A percentile compares a stretch with the other conserved stretches of the same genome.
Evolutionary conservation across 2,888 invertebrate genomes (phyloP).

Genomic region (Meandrusa payeni): DNA sequence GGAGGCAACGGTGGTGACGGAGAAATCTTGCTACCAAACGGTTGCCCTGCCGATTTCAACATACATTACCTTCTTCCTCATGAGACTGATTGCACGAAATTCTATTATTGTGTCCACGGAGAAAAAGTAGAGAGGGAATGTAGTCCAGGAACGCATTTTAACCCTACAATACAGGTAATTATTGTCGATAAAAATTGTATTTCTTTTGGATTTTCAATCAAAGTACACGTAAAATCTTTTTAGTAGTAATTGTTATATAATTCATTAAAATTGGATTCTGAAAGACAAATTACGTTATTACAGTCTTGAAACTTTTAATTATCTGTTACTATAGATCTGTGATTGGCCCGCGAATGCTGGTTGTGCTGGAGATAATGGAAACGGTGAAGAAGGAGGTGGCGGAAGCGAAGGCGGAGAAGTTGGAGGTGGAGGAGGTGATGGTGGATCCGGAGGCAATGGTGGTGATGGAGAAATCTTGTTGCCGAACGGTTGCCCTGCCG

Average conservation of each 20-base stretch:
- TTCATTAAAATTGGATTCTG: too few species aligned
- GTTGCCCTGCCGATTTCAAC: conserved; percentile 38
- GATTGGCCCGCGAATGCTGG: conserved; percentile 17
- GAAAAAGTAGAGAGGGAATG: conserved; percentile 32
- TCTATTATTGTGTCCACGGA: conserved; percentile 45
- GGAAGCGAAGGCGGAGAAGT: too few species aligned
- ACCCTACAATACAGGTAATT: conserved; percentile 21
- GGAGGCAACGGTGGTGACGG: background rate
- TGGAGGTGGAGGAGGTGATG: too few species aligned
- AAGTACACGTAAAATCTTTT: too few species aligned
- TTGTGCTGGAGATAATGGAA: too few species aligned
- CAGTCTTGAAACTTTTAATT: too few species aligned
- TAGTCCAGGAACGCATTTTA: conserved; percentile 26
- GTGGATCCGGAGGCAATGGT: background rate
- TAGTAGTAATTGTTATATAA: too few species aligned
- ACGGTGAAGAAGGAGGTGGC: too few species aligned
- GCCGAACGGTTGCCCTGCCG: conserved; percentile 40
- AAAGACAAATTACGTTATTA: too few species aligned
- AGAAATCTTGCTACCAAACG: conserved; percentile 31
- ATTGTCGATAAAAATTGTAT: too few species aligned
- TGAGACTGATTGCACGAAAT: conserved; percentile 38
- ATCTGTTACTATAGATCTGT: conserved; percentile 10
- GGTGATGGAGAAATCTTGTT: conserved; percentile 20
- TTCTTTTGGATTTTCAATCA: too few species aligned
- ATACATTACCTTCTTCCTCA: conserved; percentile 41